A percentile compares a stretch with the other conserved stretches of the same genome.
These are phyloP conservation scores for Lampris megalopsis DNA, from an alignment of 2,113 vertebrate genomes.

Conservation along the genomic window DNA sequence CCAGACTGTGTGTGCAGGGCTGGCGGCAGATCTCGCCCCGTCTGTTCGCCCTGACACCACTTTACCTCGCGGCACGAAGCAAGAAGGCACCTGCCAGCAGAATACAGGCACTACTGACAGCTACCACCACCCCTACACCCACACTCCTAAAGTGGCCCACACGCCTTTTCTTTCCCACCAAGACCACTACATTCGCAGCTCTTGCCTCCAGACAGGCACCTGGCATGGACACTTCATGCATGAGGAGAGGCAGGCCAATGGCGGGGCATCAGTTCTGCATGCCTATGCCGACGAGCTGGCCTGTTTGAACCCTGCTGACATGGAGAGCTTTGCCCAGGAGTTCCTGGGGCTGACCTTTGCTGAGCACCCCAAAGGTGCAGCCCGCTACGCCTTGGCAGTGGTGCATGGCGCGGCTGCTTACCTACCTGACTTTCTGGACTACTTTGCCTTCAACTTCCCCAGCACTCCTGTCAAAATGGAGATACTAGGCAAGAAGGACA, in stretches of 20 bases:
- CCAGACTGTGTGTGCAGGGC: conserved; percentile 90
- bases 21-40: conserved; percentile 74
- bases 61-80: conserved; percentile 81
- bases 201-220: conserved; percentile 90
- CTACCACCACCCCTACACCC: conserved; percentile 82
- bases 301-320: conserved; percentile 90
- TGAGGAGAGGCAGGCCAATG: conserved; percentile 95
- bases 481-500: conserved; percentile 98
- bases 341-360: conserved; percentile 93
- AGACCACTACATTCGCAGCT: conserved; percentile 94
- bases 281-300: conserved; percentile 97
- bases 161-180: conserved; percentile 92
- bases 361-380: conserved; percentile 91
- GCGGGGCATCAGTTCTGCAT: conserved; percentile 92
- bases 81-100: conserved; percentile 83
- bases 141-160: conserved; percentile 85
- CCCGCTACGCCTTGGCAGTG: conserved; percentile 92
- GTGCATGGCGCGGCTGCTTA: conserved; percentile 94
- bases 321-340: conserved; percentile 93
- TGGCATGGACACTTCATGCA: conserved; percentile 92
- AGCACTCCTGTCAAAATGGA: conserved; percentile 99
- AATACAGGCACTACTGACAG: conserved; percentile 44
- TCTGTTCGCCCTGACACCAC: conserved; percentile 73
- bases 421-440: conserved; percentile 97
- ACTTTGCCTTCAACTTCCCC: conserved; percentile 99